These are phyloP conservation scores for Ceratina japonica DNA, from an alignment of 1,140 invertebrate genomes.

Conservation along the genomic window DNA sequence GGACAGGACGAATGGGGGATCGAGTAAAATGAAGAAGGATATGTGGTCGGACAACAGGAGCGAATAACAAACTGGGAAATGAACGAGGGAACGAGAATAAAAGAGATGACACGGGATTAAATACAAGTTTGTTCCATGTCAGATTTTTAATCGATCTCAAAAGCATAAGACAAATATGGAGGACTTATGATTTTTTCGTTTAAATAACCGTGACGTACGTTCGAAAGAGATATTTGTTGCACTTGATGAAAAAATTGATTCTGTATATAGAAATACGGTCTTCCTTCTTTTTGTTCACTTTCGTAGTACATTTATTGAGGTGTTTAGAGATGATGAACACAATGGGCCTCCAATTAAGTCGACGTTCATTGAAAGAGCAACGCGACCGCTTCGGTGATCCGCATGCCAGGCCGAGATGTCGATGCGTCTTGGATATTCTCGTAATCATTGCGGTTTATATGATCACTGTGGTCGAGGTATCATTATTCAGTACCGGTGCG, in stretches of 20 bases:
- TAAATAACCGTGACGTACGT: too few species aligned
- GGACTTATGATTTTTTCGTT: too few species aligned
- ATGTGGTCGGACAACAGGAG: neutral
- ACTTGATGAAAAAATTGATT: too few species aligned
- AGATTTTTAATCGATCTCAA: too few species aligned
- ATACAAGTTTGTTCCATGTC: too few species aligned
- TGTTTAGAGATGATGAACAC: neutral
- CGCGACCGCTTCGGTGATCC: neutral
- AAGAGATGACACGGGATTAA: too few species aligned
- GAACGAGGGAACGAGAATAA: neutral
- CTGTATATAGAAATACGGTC: too few species aligned
- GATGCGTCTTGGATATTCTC: conserved; percentile 31
- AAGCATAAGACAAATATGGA: too few species aligned
- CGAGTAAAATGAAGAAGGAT: conserved; percentile 8
- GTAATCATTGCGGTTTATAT: conserved; percentile 48
- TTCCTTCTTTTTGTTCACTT: too few species aligned
- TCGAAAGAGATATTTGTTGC: too few species aligned
- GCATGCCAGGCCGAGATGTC: conserved; percentile 29
- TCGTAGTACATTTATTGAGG: too few species aligned
- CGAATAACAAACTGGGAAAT: neutral
- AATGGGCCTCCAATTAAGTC: conserved; percentile 8
- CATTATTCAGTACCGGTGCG: conserved; percentile 72
- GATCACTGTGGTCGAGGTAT: conserved; percentile 73
- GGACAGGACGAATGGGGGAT: conserved; percentile 7
- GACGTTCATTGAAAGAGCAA: neutral